A percentile compares a stretch with the other conserved stretches of the same genome.
phyloP scores from a whole-genome alignment of 2,797 vertebrate genomes.

The Botia almorhae region DNA sequence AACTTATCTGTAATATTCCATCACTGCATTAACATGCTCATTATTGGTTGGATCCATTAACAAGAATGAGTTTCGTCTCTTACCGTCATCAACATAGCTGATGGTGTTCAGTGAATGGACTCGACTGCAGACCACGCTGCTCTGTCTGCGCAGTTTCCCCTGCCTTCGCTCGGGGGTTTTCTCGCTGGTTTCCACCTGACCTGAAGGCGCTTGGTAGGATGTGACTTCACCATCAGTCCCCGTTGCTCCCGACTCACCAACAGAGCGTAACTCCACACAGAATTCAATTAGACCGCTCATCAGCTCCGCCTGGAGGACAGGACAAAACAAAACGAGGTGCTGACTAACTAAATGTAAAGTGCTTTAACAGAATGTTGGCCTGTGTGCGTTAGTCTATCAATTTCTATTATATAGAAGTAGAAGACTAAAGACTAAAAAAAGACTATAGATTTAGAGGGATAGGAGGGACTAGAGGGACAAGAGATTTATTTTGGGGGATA shows the following conservation, averaged over 20 bases:
- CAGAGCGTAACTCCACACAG: constrained; percentile 86
- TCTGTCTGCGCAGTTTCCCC: constrained; percentile 82
- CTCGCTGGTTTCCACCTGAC: constrained; percentile 46
- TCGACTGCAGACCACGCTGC: constrained; percentile 87
- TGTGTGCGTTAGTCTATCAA: background rate
- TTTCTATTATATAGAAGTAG: background rate
- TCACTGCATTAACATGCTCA: no score
- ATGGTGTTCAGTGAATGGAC: constrained; percentile 89
- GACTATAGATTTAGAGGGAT: no score
- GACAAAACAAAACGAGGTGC: background rate
- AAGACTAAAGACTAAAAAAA: no score
- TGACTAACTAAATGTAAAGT: no score
- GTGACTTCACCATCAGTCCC: constrained; percentile 63
- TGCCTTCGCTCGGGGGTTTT: constrained; percentile 69
- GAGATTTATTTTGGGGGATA: no score
- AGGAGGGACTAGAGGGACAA: no score
- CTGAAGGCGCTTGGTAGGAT: constrained; percentile 46
- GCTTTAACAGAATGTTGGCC: no score
- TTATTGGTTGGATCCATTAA: no score
- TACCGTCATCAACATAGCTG: constrained; percentile 90
- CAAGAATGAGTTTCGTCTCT: constrained; percentile 55
- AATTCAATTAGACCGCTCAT: constrained; percentile 95
- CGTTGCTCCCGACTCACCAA: constrained; percentile 61
- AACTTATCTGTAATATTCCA: no score
- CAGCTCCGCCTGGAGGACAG: constrained; percentile 82